Evolutionary conservation across 1,140 invertebrate genomes (phyloP), one percentile per base, ranked within the genome.

Genomic region (Gonioctena quinquepunctata): DNA sequence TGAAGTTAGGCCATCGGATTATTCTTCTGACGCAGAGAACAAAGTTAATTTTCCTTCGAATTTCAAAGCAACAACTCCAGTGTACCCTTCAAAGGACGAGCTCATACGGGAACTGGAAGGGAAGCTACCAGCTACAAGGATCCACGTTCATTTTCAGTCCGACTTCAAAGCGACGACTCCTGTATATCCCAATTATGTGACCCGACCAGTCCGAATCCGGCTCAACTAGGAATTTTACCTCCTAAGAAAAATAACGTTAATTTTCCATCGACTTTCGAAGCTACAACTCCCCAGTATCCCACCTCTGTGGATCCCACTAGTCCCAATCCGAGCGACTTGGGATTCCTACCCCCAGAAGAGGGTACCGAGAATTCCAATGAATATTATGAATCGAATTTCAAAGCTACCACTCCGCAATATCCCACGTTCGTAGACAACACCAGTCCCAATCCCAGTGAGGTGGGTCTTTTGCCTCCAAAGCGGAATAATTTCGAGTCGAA

Each of bases 151-250:
- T 73, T 81, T 79, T 48, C 61, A 73, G 52, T 79, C 75, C 3
- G 63, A 54, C 7, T 80, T 78, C 59, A 77, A 77, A 52, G 78
- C 78, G 1, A 82, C 80, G 11, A 82, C 80, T 11, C 80, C 80
- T 21, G 79, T 81, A 6, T 82, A 79, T 66, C 80, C 80, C 4
- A 75, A 69, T 73, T 28, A 26, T 3, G 75, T 4, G 72, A 74
- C 8, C 7, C 67, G 8, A 67, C 76, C 22, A 60, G 60, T 25
- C 68, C 68, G 18, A 49, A 68, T 18, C 76, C 76, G 4, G 62
- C 66, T 5, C 69, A 69, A 27, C n/a, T 72, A 8, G 77, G 75
- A 21, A 23, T 78, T 5, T 50, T 79, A 49, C 77, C 77, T 8
- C 77, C 77, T 6, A 5, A 26, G 28, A 18, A 18, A 62, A 5